These are phyloP conservation scores for Heterotilapia buettikoferi DNA, from an alignment of 2,113 vertebrate species.

Conservation along the genomic window DNA sequence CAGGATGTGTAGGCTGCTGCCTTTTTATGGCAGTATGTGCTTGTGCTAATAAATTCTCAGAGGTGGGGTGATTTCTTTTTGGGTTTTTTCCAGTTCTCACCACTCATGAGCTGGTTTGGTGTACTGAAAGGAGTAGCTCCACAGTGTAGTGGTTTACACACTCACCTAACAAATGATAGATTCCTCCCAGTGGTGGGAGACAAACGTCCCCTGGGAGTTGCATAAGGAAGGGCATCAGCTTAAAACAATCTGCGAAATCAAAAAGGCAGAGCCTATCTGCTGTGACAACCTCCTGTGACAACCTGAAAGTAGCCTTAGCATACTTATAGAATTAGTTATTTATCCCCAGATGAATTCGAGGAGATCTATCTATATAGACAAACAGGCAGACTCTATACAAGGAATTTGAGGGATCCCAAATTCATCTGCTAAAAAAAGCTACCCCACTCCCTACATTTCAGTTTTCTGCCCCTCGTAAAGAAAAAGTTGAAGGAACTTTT, in stretches of 20 bases:
- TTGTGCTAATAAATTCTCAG: not conserved
- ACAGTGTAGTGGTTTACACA: not conserved
- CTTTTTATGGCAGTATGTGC: not conserved
- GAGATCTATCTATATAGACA: not conserved
- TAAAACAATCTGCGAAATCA: not conserved
- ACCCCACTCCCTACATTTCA: not conserved
- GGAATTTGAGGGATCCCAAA: not conserved
- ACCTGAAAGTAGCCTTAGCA: not conserved
- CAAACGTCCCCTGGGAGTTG: not conserved
- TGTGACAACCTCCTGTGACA: not conserved
- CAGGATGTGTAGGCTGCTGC: not conserved
- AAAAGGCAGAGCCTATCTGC: not conserved
- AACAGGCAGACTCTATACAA: not conserved
- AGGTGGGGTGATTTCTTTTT: not conserved
- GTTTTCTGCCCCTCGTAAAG: not conserved
- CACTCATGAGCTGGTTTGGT: not conserved
- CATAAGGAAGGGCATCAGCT: fast-evolving
- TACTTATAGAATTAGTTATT: not conserved
- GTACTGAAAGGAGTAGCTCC: not conserved
- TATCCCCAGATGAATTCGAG: not conserved
- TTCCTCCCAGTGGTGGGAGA: not conserved
- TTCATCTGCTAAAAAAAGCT: not conserved
- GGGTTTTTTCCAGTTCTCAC: fast-evolving
- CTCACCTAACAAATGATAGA: not conserved
- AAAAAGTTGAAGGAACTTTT: not conserved